A percentile compares a stretch with the other conserved stretches of the same genome.
phyloP scores from a whole-genome alignment of 2,113 vertebrate species.

The Tamias sibiricus region DNA sequence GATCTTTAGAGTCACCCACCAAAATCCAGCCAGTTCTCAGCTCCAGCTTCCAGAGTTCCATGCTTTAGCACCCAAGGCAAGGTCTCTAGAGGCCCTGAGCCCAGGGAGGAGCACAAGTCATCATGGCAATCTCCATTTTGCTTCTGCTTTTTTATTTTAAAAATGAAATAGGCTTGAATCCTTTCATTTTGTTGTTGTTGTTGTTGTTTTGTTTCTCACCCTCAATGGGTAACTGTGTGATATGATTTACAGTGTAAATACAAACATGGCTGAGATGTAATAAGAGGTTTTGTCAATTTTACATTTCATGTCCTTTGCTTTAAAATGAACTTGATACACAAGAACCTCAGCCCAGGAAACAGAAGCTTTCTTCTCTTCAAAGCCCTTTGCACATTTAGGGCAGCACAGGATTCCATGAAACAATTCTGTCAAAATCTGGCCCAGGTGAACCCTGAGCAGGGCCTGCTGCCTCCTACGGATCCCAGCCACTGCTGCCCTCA shows the following conservation, averaged over 20 bases:
- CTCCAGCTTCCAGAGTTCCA: background rate
- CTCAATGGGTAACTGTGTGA: background rate
- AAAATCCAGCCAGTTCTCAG: background rate
- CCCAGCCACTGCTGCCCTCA: fast-evolving
- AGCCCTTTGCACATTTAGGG: background rate
- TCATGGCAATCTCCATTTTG: slow-evolving; percentile 10
- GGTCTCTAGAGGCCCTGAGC: background rate
- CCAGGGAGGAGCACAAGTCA: background rate
- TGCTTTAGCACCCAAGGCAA: background rate
- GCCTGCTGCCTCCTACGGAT: background rate
- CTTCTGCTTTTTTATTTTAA: slow-evolving; percentile 62
- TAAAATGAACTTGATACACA: background rate
- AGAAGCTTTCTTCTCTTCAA: background rate
- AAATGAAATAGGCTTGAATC: background rate
- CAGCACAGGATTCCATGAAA: background rate
- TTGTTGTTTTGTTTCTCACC: slow-evolving; percentile 46
- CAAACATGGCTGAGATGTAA: background rate
- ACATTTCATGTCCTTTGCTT: background rate
- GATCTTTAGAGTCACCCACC: background rate
- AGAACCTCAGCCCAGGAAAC: background rate
- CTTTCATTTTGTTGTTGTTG: background rate
- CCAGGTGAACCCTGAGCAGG: background rate
- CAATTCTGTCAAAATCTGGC: background rate
- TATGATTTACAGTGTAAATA: background rate
- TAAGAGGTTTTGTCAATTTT: background rate